These are phyloP conservation scores for Enteromius thamalakanensis DNA, from an alignment of 2,797 vertebrate species.

Conservation along the genomic window DNA sequence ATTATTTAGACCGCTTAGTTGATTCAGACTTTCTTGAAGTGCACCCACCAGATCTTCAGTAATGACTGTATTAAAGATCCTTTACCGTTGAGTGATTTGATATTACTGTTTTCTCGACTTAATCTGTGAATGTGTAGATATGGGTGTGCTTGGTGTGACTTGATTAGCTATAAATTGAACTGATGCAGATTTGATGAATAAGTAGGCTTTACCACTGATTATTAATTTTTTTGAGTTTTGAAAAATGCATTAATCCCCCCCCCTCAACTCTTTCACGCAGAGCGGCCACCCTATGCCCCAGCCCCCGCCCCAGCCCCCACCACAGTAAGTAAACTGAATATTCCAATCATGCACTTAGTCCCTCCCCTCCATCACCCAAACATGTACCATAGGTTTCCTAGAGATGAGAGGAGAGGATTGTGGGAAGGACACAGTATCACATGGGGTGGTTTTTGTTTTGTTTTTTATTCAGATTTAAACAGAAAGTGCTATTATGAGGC, in stretches of 20 bases:
- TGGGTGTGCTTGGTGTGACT: not conserved
- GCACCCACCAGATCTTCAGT: not conserved
- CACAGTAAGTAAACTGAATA: constrained; percentile 86
- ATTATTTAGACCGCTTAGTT: not conserved
- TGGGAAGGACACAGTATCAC: constrained; percentile 36
- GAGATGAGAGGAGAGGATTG: constrained; percentile 32
- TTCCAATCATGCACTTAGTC: constrained; percentile 32
- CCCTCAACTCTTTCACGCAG: constrained; percentile 73
- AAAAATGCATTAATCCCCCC: not conserved
- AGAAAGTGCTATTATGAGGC: not conserved
- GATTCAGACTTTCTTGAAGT: not conserved
- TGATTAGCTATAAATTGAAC: not conserved
- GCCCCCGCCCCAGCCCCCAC: constrained; percentile 95
- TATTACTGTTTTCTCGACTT: not conserved
- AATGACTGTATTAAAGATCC: not conserved
- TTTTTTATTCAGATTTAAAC: not conserved
- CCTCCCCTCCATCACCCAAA: constrained; percentile 28
- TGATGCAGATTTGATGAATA: constrained; percentile 17
- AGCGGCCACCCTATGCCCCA: constrained; percentile 95
- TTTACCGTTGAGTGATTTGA: not conserved
- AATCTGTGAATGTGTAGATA: not conserved
- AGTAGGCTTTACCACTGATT: not conserved
- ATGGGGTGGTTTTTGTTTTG: constrained; percentile 33
- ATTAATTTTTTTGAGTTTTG: not conserved
- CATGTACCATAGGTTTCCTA: constrained; percentile 15